Base-by-base conservation (phyloP, 1,140 invertebrate genomes). In the Neodiprion virginianus region DNA sequence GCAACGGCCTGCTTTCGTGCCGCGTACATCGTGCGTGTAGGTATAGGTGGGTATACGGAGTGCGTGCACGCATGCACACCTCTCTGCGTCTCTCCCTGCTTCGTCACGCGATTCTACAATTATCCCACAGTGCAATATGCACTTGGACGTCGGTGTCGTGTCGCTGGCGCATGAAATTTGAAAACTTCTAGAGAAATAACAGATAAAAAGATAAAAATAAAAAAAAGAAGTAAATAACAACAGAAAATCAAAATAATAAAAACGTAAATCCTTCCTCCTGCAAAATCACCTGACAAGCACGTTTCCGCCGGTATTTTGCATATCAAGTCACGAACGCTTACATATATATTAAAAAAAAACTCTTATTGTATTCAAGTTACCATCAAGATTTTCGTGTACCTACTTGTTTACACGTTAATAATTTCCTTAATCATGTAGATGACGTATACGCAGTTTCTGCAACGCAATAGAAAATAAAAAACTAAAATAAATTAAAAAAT, bases 71-170 rank as follows among this genome's bases (percentile, higher is more conserved):
- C 53, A 61, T 17, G 53, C 53, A 61, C 5, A 5, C n/a, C 53
- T 61, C 11, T 61, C 11, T 61, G n/a, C 8, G 11, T 61, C 53
- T 14, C 8, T 12, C 53, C 11, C 4, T 61, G 53, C n/a, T 61
- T 61, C 53, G 53, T 61, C 53, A 61, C 53, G 53, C 53, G 53
- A 61, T 61, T 61, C 53, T 7, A 61, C 53, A 61, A 61, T 61
- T 61, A 61, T 61, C 53, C 53, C 53, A 61, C 53, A 61, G 53
- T 61, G 53, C 53, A 61, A 61, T 61, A 61, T 61, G 53, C 53
- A 61, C 53, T 61, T 17, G 53, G 53, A 61, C 53, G 53, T 61
- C 53, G 53, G 53, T 61, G 53, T 12, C 53, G 53, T 61, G 53
- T 14, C 11, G 11, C 53, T 61, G 11, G 53, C 53, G n/a, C 5